A percentile compares a stretch with the other conserved stretches of the same genome.
phyloP scores from a whole-genome alignment of 2,113 vertebrate genomes.

The Catharus bicknelli region DNA sequence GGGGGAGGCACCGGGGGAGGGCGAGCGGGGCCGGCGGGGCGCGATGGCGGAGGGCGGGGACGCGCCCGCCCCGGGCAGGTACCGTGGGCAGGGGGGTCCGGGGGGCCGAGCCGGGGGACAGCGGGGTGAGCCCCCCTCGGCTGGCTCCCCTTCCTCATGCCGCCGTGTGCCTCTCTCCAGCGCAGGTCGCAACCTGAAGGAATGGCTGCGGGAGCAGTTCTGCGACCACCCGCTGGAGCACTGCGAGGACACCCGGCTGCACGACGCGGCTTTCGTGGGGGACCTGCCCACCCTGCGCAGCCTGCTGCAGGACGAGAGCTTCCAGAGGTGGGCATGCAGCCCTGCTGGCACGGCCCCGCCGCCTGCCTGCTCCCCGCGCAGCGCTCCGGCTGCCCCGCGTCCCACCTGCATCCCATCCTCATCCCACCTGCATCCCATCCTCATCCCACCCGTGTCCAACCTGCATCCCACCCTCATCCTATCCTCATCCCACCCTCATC shows the following conservation, averaged over 20 bases:
- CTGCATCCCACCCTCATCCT: no score
- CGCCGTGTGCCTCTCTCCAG: constrained; percentile 42
- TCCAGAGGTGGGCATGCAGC: no score
- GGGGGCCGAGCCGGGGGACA: neutral
- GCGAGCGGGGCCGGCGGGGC: neutral
- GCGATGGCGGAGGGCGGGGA: constrained; percentile 43
- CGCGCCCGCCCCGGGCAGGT: constrained; percentile 35
- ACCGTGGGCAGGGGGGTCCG: neutral
- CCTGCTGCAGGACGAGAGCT: no score
- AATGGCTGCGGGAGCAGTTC: constrained; percentile 93
- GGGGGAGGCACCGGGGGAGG: neutral
- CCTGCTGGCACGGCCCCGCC: no score
- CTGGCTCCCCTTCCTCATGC: neutral
- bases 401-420: neutral
- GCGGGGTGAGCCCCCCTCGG: accelerated
- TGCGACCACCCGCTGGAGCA: constrained; percentile 89
- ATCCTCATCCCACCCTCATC: no score
- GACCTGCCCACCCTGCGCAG: no score
- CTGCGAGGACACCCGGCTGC: constrained; percentile 87
- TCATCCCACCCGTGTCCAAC: no score
- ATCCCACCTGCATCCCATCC: no score
- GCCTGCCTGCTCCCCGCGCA: no score
- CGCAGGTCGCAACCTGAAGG: constrained; percentile 90
- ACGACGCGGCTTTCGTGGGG: constrained; percentile 92
- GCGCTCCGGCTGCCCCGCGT: neutral